A percentile compares a stretch with the other conserved stretches of the same genome.
These are phyloP conservation scores for Poecilia gillii DNA, from an alignment of 2,797 vertebrate genomes.

Conservation along the genomic window DNA sequence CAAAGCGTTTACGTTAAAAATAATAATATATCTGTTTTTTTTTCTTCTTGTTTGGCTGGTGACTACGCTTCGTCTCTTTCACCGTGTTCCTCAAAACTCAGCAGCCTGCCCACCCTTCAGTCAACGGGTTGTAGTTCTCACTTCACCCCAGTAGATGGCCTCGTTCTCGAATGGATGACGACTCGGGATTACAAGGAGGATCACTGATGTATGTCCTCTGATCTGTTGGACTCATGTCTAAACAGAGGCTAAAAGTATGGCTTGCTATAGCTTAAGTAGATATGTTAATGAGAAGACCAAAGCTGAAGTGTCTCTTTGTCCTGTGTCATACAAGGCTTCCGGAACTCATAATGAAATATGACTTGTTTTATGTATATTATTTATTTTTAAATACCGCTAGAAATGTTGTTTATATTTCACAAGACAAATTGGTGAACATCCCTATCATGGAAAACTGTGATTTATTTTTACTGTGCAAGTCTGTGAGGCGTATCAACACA, in stretches of 20 bases:
- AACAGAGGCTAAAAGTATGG: not conserved
- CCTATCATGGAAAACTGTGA: not conserved
- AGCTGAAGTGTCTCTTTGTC: not conserved
- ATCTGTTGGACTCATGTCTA: conserved; percentile 8
- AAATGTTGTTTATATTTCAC: not conserved
- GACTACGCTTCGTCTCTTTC: not conserved
- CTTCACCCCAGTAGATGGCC: conserved; percentile 71
- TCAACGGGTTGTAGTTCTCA: conserved; percentile 40
- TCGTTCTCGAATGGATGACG: conserved; percentile 65
- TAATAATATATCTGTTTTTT: not conserved
- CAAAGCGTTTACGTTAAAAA: not conserved
- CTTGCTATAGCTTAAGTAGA: not conserved
- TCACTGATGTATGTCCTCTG: not conserved
- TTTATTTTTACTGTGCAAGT: not conserved
- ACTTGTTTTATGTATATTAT: not conserved
- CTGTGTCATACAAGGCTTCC: no score
- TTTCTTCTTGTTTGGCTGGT: not conserved
- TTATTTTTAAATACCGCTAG: not conserved
- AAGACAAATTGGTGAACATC: not conserved
- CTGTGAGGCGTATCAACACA: not conserved
- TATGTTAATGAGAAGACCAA: not conserved
- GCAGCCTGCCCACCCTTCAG: not conserved
- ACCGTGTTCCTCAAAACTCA: no score
- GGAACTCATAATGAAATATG: not conserved
- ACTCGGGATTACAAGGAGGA: not conserved